phyloP scores from a whole-genome alignment of 2,888 invertebrate genomes.

The Petrolisthes cinctipes region DNA sequence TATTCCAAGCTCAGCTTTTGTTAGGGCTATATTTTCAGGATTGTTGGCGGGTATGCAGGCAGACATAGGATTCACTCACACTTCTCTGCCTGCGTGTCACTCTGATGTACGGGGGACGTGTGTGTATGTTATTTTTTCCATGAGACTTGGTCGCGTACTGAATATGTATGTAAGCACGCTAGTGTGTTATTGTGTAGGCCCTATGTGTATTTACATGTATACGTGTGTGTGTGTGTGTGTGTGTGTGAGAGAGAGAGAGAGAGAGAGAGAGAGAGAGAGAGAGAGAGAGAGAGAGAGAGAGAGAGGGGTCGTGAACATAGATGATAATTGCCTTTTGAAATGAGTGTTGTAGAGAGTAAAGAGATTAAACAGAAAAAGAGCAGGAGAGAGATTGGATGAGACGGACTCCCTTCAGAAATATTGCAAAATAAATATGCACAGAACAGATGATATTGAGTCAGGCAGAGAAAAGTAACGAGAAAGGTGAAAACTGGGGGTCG shows the following conservation, averaged over 20 bases:
- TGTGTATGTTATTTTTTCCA: neutral
- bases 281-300: conserved; percentile 2
- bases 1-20: too few species aligned
- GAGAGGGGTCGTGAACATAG: neutral
- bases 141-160: too few species aligned
- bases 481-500: too few species aligned
- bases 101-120: neutral
- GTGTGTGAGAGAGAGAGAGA: conserved; percentile 5
- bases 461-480: too few species aligned
- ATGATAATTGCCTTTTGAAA: neutral
- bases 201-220: neutral
- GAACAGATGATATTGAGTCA: too few species aligned
- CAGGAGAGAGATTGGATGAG: too few species aligned
- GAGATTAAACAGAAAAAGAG: too few species aligned
- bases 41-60: neutral
- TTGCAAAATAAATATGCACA: too few species aligned
- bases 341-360: neutral
- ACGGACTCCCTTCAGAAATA: too few species aligned
- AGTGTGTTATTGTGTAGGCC: too few species aligned
- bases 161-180: too few species aligned
- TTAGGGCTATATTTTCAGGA: neutral
- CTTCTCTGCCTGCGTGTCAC: neutral
- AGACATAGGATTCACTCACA: neutral
- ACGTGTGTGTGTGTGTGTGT: neutral
- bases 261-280: conserved; percentile 13